Evolutionary conservation across 1,140 invertebrate genomes (phyloP), one percentile per base, ranked within the genome.

Genomic region (Leguminivora glycinivorella): DNA sequence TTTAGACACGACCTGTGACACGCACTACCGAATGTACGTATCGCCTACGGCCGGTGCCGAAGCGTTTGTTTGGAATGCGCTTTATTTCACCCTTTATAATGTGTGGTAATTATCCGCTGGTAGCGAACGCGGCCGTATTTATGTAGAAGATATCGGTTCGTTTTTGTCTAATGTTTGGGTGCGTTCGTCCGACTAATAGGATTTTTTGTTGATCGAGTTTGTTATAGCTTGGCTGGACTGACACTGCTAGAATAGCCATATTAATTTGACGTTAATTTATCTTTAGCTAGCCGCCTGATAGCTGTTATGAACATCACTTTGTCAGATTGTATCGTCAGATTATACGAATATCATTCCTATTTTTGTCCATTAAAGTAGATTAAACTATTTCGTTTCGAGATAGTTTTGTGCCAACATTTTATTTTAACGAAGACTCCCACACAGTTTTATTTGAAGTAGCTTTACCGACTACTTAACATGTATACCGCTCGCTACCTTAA

Each of bases 1-100:
- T 78, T 84, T 84, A 83, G 85, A 84, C 84, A 83, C 80, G 84
- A 91, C 87, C 89, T 89, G 80, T 90, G 89, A 91, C 89, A 89
- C 80, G 82, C 84, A 91, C 87, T 91, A 90, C 89, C 85, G 88
- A 89, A 89, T 75, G 75, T 78, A 78, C 72, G 76, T 70, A 73
- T 71, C 75, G 75, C 74, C 74, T 77, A 75, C 40, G 47, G 56
- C 56, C 60, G 60, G 72, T 31, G 71, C 66, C 5, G 60, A 52
- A 25, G 52, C 69, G 75, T 78, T 78, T 81, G 77, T 86, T 86
- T 85, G 83, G 82, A 81, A 88, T 86, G 84, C 79, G 79, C 76
- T 84, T 87, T 88, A 83, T 84, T 83, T 82, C 83, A 87, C 83
- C 85, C 87, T 87, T 83, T 87, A 78, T 84, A 82, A 83, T 83